A percentile compares a stretch with the other conserved stretches of the same genome.
Conservation (phyloP, 2,888 invertebrate species). For the Apamea crenata region DNA sequence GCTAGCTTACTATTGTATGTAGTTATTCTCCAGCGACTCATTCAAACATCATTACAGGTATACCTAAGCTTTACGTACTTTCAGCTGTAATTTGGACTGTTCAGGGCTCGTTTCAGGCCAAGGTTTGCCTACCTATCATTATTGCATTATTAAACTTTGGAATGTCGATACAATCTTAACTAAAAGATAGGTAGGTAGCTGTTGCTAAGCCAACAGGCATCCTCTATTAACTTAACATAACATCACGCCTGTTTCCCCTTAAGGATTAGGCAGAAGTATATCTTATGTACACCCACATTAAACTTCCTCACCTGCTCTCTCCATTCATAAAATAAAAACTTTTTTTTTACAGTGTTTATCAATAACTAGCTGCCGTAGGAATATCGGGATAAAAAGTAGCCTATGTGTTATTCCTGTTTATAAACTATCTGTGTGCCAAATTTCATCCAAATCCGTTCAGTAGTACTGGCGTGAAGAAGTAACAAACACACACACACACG, state of each 20-base stretch:
- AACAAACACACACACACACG: too few relatives aligned
- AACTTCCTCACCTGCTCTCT: background rate
- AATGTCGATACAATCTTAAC: background rate
- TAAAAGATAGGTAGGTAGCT: background rate
- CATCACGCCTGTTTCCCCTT: background rate
- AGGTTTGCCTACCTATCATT: slow-evolving; percentile 12
- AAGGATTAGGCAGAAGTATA: background rate
- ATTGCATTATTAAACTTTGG: background rate
- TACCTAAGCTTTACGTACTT: slow-evolving; percentile 5
- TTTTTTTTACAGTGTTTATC: too few relatives aligned
- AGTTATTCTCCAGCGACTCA: slow-evolving; percentile 42
- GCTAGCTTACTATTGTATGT: slow-evolving; percentile 14
- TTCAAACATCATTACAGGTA: slow-evolving; percentile 10
- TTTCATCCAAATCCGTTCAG: too few relatives aligned
- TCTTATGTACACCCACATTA: background rate
- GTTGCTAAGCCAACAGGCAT: background rate
- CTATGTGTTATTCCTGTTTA: too few relatives aligned
- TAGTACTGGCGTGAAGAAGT: too few relatives aligned
- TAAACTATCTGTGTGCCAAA: too few relatives aligned
- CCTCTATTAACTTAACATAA: background rate
- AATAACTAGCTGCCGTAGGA: too few relatives aligned
- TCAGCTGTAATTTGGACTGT: slow-evolving; percentile 27
- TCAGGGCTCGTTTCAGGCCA: slow-evolving; percentile 12
- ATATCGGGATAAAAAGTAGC: too few relatives aligned
- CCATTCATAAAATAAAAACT: too few relatives aligned